A percentile compares a stretch with the other conserved stretches of the same genome.
Evolutionary conservation across 2,888 invertebrate genomes (phyloP).

Genomic region (Girardia tigrina): DNA sequence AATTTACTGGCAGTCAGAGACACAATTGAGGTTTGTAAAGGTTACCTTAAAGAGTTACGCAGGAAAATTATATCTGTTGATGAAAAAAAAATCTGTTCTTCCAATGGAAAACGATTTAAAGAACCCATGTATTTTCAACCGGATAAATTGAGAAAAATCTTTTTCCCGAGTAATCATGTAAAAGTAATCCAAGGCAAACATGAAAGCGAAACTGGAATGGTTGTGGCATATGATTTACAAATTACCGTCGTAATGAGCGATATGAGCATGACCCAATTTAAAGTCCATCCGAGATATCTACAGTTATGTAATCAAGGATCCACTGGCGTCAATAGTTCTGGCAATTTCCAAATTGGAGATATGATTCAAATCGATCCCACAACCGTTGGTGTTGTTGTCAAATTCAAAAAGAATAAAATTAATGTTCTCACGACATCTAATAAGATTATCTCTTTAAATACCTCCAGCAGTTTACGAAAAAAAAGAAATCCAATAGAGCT

Average conservation of each 20-base stretch:
- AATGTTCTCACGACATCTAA: slow-evolving; percentile 93
- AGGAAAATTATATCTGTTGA: slow-evolving; percentile 89
- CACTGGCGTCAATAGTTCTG: slow-evolving; percentile 90
- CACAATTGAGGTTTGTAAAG: slow-evolving; percentile 86
- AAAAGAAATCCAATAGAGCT: too few relatives aligned
- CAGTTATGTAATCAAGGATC: slow-evolving; percentile 95
- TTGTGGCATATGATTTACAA: slow-evolving; percentile 82
- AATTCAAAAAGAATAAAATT: slow-evolving; percentile 87
- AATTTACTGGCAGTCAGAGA: slow-evolving; percentile 90
- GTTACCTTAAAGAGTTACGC: slow-evolving; percentile 86
- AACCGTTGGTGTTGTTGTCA: slow-evolving; percentile 89
- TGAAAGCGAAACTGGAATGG: slow-evolving; percentile 89
- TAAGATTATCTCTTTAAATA: too few relatives aligned
- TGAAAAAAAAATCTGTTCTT: slow-evolving; percentile 82
- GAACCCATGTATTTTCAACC: slow-evolving; percentile 83
- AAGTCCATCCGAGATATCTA: slow-evolving; percentile 69
- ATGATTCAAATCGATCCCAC: slow-evolving; percentile 67
- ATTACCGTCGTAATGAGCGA: slow-evolving; percentile 85
- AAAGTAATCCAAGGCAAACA: slow-evolving; percentile 63
- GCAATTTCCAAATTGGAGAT: slow-evolving; percentile 97
- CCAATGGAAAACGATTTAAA: slow-evolving; percentile 87
- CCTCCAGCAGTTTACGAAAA: too few relatives aligned
- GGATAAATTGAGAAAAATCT: slow-evolving; percentile 77
- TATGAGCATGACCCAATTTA: slow-evolving; percentile 46
- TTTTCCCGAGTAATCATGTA: slow-evolving; percentile 92